Evolutionary conservation across 2,797 vertebrate species (phyloP), one percentile per base, ranked within the genome.

Genomic region (Pseudotriccus pelzelni): DNA sequence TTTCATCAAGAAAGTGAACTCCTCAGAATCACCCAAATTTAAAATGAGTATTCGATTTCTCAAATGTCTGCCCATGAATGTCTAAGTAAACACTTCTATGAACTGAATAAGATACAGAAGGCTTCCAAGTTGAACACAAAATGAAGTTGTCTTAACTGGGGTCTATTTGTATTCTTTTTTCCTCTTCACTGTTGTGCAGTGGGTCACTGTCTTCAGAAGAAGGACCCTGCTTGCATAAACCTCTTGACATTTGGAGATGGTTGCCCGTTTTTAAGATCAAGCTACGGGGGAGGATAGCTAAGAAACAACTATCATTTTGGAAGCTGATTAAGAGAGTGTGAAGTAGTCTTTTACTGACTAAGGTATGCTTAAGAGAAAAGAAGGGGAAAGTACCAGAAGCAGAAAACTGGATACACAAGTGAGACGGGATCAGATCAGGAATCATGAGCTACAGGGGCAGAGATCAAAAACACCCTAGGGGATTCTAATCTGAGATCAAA

Each of bases 401-500:
- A 80, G 50, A 93, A 93, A 95, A 94, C 94, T 84, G 81, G 94
- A 84, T 93, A 30, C 41, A 25, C 91, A 87, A 92, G 95, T 79
- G 89, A 52, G 75, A 92, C 21, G 0, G 44, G 79, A 85, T 84
- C 60, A 89, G 81, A 85, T 55, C 47, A 83, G 44, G 69, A 94
- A 89, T 87, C 87, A 85, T 60, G 41, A 92, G 63, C 87, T 94
- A 41, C 74, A 91, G 72, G 78, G 59, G 32, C 30, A 94, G 72
- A 92, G 84, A 96, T 94, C 78, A 89, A 92, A 95, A 95, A 67
- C 77, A 73, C 52, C 44, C 18, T 39, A 32, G 32, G 81, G 75
- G 32, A 76, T 41, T 95, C 78, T 93, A 95, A 93, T 79, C 63
- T 91, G 84, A 96, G 84, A 94, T 96, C 91, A 96, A 95, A 95